These are phyloP conservation scores for Sinocyclocheilus anophthalmus DNA, from an alignment of 2,113 vertebrate genomes.

Conservation along the genomic window DNA sequence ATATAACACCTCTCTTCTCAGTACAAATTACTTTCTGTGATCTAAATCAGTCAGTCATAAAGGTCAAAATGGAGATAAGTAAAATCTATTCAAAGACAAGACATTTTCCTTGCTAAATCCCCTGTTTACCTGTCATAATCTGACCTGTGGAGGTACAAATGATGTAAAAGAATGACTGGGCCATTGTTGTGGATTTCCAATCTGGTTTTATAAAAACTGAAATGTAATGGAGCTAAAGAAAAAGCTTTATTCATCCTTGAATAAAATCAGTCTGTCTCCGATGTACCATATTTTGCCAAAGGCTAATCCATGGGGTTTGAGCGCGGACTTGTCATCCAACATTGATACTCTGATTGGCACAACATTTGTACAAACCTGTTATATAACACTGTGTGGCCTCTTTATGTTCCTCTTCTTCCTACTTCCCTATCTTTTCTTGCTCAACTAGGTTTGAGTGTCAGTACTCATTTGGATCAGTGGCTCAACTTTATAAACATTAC, in stretches of 20 bases:
- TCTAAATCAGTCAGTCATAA: background rate
- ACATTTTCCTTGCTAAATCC: background rate
- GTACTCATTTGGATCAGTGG: background rate
- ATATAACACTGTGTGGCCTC: constrained; percentile 7
- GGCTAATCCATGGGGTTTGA: constrained; percentile 26
- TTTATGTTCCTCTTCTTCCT: background rate
- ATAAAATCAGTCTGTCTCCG: constrained; percentile 27
- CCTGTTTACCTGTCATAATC: background rate
- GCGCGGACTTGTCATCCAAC: constrained; percentile 21
- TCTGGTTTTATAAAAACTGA: constrained; percentile 5
- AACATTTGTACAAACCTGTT: background rate
- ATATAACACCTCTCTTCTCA: background rate
- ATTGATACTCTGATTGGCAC: constrained; percentile 50
- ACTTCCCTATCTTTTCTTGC: too few species aligned
- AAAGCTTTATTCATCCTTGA: constrained; percentile 30
- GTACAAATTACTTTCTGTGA: background rate
- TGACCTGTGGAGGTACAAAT: background rate
- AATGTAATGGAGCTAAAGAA: constrained; percentile 2
- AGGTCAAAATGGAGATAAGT: constrained; percentile 5
- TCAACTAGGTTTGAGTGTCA: background rate
- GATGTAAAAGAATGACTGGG: constrained; percentile 1
- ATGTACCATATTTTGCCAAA: background rate
- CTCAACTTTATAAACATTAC: constrained; percentile 29
- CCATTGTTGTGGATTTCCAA: background rate
- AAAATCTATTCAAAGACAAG: background rate